Evolutionary conservation across 2,888 invertebrate genomes (phyloP).

Genomic region (Taphrorychus bicolor): DNA sequence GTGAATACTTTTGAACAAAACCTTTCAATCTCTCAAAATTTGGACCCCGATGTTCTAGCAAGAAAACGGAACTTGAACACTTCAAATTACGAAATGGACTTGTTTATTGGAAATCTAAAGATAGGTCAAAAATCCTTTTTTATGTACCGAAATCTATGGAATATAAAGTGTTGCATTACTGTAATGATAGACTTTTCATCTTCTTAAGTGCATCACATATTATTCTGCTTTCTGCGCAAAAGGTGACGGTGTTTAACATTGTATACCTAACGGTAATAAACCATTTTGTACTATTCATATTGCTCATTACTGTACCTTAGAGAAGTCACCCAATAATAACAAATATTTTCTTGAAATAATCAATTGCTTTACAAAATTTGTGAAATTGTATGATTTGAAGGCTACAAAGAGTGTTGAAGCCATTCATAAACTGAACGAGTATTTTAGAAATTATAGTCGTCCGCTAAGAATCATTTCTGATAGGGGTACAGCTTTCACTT

Average conservation of each 20-base stretch:
- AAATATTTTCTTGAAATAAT: background rate
- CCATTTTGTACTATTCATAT: background rate
- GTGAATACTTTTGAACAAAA: no score
- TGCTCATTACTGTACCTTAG: no score
- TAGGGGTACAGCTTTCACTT: background rate
- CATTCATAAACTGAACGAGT: background rate
- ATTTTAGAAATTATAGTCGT: background rate
- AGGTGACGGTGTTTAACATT: background rate
- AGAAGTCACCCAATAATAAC: accelerated
- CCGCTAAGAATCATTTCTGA: background rate
- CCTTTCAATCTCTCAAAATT: no score
- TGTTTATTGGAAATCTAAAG: background rate
- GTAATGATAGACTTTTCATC: no score
- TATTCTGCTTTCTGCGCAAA: background rate
- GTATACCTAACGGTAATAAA: background rate
- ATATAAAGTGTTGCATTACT: no score
- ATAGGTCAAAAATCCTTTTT: background rate
- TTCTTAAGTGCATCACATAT: background rate
- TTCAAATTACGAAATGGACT: background rate
- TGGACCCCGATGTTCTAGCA: no score
- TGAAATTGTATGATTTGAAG: background rate
- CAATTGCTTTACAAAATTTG: background rate
- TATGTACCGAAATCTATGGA: no score
- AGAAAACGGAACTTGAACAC: background rate
- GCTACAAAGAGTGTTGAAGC: background rate